Evolutionary conservation across 2,797 vertebrate genomes (phyloP).

Genomic region (Lophius americanus): DNA sequence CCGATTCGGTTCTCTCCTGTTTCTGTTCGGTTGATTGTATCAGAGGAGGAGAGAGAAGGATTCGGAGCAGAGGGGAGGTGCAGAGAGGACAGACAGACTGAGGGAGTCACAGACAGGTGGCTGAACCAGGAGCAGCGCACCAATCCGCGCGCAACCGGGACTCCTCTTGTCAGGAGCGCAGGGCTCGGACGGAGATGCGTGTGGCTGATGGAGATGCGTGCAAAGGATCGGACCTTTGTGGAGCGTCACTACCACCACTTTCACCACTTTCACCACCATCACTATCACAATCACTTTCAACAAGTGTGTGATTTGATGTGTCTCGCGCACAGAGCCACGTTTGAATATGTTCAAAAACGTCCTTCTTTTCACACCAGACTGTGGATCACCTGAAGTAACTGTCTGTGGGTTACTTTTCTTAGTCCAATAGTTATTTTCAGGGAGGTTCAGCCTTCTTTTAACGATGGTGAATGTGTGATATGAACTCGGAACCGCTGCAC

Average conservation of each 20-base stretch:
- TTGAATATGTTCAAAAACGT: background rate
- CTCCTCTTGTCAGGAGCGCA: conserved; percentile 42
- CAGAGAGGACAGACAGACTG: background rate
- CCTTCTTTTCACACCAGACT: background rate
- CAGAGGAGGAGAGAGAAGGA: background rate
- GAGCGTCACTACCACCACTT: conserved; percentile 5
- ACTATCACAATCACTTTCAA: background rate
- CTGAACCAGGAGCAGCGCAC: conserved; percentile 15
- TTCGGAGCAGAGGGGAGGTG: conserved; percentile 11
- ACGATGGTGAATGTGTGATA: background rate
- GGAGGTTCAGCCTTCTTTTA: background rate
- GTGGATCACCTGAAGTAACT: conserved; percentile 1
- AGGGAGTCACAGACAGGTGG: no score
- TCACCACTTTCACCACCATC: background rate
- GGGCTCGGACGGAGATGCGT: conserved; percentile 7
- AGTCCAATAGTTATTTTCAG: background rate
- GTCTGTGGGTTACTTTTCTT: background rate
- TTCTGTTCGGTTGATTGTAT: conserved; percentile 11
- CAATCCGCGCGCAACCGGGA: conserved; percentile 42
- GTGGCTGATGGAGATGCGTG: conserved; percentile 19
- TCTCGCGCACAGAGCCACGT: background rate
- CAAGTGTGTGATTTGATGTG: conserved; percentile 37
- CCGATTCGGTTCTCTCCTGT: background rate
- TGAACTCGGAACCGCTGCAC: conserved; percentile 1
- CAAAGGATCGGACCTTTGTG: conserved; percentile 11